Conservation (phyloP, 2,888 invertebrate genomes). For the Barypeithes pellucidus region DNA sequence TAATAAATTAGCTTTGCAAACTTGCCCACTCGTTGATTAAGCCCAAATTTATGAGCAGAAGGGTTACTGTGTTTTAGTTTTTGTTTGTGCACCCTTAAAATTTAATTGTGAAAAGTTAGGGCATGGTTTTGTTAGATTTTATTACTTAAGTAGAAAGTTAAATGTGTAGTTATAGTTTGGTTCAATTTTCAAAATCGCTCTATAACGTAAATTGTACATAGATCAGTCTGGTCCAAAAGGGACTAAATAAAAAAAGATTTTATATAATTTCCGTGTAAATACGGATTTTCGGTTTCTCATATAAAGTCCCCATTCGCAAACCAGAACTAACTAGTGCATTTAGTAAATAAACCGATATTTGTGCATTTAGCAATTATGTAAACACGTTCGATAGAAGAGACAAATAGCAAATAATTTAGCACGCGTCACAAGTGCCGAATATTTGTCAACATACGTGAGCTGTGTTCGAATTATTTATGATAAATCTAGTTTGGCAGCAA, state of each 20-base stretch:
- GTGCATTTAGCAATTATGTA: slow-evolving; percentile 2
- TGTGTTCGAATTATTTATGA: neutral
- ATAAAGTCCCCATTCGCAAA: neutral
- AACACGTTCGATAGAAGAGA: neutral
- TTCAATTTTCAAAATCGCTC: no score
- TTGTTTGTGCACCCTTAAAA: slow-evolving; percentile 14
- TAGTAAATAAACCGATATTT: neutral
- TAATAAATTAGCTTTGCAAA: slow-evolving; percentile 40
- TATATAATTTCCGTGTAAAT: no score
- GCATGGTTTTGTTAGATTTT: neutral
- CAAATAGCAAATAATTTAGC: neutral
- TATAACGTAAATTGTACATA: no score
- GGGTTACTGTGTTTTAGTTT: slow-evolving; percentile 31
- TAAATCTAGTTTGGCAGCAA: neutral
- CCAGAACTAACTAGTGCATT: neutral
- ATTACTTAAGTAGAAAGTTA: slow-evolving; percentile 3
- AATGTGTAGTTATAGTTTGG: neutral
- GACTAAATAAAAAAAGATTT: no score
- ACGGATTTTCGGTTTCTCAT: neutral
- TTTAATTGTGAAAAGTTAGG: slow-evolving; percentile 13
- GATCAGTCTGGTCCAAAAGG: no score
- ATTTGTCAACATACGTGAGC: neutral
- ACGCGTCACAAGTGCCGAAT: slow-evolving; percentile 1
- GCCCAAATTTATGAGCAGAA: slow-evolving; percentile 54
- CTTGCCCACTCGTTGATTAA: slow-evolving; percentile 54